Evolutionary conservation across 2,888 invertebrate genomes (phyloP).

Genomic region (Ypsolopha sequella): DNA sequence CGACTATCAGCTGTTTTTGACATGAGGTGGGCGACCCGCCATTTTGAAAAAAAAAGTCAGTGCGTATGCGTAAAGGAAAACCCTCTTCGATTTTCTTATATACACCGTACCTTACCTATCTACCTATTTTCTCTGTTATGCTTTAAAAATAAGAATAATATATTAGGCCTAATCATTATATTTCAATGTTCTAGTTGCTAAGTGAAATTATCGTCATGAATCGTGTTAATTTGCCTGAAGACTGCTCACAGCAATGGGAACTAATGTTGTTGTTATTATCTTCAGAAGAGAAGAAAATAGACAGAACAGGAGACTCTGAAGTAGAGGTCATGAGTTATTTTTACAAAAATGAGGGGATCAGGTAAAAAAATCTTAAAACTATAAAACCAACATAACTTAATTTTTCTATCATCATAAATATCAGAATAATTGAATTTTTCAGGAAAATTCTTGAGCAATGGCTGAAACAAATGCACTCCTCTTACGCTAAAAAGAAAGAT

Average conservation of each 20-base stretch:
- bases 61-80: no score
- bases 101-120: no score
- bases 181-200: no score
- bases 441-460: constrained; percentile 38
- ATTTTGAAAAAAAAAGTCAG: no score
- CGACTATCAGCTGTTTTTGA: no score
- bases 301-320: constrained; percentile 43
- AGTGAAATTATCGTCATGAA: constrained; percentile 22
- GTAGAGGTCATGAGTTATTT: constrained; percentile 54
- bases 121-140: no score
- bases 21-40: no score
- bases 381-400: not conserved
- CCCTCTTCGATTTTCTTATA: no score
- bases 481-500: constrained; percentile 32
- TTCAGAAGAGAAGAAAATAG: constrained; percentile 56
- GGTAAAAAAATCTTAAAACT: constrained; percentile 22
- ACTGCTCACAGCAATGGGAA: constrained; percentile 56
- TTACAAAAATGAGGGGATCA: constrained; percentile 43
- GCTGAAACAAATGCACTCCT: constrained; percentile 41
- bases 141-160: no score
- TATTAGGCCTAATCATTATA: no score
- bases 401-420: not conserved
- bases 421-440: not conserved
- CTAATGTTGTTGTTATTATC: constrained; percentile 46
- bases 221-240: constrained; percentile 35